phyloP scores from a whole-genome alignment of 2,888 invertebrate species.

The Dioctria linearis region DNA sequence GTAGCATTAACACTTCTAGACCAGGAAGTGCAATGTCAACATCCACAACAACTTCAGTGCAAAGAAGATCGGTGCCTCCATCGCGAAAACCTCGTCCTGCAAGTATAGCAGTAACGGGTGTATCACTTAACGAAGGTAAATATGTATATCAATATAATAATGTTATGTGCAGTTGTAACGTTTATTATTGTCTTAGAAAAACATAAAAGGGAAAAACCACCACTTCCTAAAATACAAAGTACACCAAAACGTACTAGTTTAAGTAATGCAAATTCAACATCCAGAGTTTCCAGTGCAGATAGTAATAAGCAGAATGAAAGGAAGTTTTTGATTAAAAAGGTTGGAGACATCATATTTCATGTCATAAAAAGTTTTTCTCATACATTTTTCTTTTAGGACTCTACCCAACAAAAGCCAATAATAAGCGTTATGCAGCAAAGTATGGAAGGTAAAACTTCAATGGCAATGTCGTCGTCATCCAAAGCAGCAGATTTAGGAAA shows the following conservation, averaged over 20 bases:
- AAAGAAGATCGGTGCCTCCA: constrained; percentile 75
- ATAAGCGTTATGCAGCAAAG: constrained; percentile 41
- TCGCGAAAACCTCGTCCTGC: constrained; percentile 83
- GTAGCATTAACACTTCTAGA: constrained; percentile 79
- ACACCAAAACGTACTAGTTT: constrained; percentile 70
- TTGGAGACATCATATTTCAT: constrained; percentile 56
- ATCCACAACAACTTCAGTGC: constrained; percentile 77
- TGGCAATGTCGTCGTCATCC: constrained; percentile 60
- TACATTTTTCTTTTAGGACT: constrained; percentile 22
- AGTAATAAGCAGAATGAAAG: constrained; percentile 62
- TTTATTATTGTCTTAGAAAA: constrained; percentile 60
- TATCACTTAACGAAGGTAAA: constrained; percentile 74
- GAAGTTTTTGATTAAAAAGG: constrained; percentile 66
- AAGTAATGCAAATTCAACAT: constrained; percentile 68
- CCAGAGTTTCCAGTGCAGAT: constrained; percentile 65
- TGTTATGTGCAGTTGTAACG: constrained; percentile 60
- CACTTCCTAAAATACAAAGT: constrained; percentile 71
- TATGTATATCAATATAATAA: constrained; percentile 40
- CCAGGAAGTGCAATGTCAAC: constrained; percentile 89
- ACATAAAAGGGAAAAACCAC: constrained; percentile 72
- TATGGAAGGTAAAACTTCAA: constrained; percentile 32
- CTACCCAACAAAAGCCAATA: constrained; percentile 17
- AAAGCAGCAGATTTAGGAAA: constrained; percentile 59
- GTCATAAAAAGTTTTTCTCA: constrained; percentile 1
- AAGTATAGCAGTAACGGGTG: constrained; percentile 88